Evolutionary conservation across 1,140 invertebrate genomes (phyloP).

Genomic region (Calliphora vicina): DNA sequence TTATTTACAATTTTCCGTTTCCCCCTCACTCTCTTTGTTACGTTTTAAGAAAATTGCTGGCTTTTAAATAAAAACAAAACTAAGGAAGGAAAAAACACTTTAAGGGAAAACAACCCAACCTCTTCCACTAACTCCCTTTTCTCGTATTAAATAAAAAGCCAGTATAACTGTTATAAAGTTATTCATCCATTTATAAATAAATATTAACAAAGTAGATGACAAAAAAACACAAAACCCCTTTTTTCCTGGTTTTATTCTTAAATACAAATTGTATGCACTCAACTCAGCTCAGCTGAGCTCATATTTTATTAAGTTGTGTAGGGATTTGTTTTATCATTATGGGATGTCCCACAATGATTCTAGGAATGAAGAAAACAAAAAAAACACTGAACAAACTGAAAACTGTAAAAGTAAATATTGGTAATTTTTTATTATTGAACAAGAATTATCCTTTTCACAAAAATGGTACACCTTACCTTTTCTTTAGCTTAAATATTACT

Average conservation of each 20-base stretch:
- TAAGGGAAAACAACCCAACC: not conserved
- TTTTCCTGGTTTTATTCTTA: not conserved
- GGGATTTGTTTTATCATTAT: conserved; percentile 20
- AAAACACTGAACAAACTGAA: no score
- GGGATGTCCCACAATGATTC: not conserved
- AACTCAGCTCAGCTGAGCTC: conserved; percentile 2
- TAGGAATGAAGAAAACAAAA: not conserved
- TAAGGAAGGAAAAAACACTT: not conserved
- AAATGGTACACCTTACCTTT: not conserved
- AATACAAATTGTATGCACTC: not conserved
- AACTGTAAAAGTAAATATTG: conserved; percentile 61
- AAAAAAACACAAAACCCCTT: not conserved
- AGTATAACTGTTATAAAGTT: not conserved
- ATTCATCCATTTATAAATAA: not conserved
- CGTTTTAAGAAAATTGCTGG: conserved; percentile 27
- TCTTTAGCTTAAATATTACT: not conserved
- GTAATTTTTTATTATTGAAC: conserved; percentile 60
- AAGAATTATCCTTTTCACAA: not conserved
- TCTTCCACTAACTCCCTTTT: not conserved
- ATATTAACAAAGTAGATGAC: not conserved
- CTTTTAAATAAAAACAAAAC: not conserved
- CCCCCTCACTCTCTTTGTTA: not conserved
- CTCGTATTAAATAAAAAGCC: not conserved
- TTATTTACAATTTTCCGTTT: not conserved
- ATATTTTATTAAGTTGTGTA: conserved; percentile 28